Evolutionary conservation across 2,797 vertebrate species (phyloP).

Genomic region (Onychomys arenicola): DNA sequence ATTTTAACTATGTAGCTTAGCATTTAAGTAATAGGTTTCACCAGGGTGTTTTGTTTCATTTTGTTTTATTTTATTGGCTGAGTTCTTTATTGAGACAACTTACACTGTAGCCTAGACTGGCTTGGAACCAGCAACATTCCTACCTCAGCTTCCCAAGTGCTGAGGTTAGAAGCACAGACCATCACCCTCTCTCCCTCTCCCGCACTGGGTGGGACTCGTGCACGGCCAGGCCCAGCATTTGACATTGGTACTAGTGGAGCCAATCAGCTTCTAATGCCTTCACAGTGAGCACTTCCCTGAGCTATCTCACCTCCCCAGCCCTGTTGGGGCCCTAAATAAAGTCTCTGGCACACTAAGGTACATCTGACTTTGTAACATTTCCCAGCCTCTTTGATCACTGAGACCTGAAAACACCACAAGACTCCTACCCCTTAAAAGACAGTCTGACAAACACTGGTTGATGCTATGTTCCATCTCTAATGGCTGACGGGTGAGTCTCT

Average conservation of each 20-base stretch:
- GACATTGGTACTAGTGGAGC: not conserved
- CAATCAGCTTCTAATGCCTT: not conserved
- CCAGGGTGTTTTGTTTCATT: not conserved
- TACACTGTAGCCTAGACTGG: not conserved
- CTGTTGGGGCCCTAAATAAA: not conserved
- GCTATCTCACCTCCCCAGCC: not conserved
- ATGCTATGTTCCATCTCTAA: not conserved
- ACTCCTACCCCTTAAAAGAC: slow-evolving; percentile 1
- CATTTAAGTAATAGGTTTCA: not conserved
- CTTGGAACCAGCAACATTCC: not conserved
- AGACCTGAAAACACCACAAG: not conserved
- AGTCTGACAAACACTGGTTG: not conserved
- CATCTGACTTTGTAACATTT: not conserved
- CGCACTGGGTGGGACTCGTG: not conserved
- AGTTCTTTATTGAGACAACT: not conserved
- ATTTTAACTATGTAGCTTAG: not conserved
- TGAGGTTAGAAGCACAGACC: not conserved
- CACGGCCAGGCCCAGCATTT: not conserved
- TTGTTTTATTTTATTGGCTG: not conserved
- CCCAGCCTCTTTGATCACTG: slow-evolving; percentile 2
- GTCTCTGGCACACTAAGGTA: not conserved
- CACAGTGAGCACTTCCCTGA: not conserved
- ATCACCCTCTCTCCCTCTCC: not conserved
- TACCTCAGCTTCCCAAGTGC: not conserved
- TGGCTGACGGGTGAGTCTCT: not conserved